Evolutionary conservation across 2,113 vertebrate genomes (phyloP).

Genomic region (Ptilonorhynchus violaceus): DNA sequence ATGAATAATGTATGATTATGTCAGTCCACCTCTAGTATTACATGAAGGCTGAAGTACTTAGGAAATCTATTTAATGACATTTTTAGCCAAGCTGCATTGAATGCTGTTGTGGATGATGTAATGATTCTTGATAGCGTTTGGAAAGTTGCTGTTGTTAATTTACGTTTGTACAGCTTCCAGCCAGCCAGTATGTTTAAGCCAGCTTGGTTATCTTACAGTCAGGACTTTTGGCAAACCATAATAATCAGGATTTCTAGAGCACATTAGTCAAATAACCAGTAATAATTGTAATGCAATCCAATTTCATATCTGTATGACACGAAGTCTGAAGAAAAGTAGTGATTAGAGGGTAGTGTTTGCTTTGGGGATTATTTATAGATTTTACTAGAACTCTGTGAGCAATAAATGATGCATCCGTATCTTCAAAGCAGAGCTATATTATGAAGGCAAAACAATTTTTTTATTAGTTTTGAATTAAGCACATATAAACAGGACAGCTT

Average conservation of each 20-base stretch:
- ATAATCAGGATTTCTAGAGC: neutral
- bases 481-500: neutral
- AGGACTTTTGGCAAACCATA: neutral
- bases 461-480: neutral
- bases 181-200: neutral
- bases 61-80: constrained; percentile 3
- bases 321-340: neutral
- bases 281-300: neutral
- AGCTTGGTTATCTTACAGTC: neutral
- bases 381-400: neutral
- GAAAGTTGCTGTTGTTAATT: neutral
- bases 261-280: neutral
- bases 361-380: neutral
- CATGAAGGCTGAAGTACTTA: neutral
- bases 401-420: neutral
- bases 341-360: neutral
- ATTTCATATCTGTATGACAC: neutral
- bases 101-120: neutral
- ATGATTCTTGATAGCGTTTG: neutral
- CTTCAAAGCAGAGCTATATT: neutral
- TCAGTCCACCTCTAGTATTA: constrained; percentile 12
- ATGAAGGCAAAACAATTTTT: neutral
- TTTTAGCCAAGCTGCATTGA: neutral
- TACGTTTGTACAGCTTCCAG: neutral
- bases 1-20: constrained; percentile 52